Conservation (phyloP, 2,113 vertebrate genomes). For the Carassius auratus region DNA sequence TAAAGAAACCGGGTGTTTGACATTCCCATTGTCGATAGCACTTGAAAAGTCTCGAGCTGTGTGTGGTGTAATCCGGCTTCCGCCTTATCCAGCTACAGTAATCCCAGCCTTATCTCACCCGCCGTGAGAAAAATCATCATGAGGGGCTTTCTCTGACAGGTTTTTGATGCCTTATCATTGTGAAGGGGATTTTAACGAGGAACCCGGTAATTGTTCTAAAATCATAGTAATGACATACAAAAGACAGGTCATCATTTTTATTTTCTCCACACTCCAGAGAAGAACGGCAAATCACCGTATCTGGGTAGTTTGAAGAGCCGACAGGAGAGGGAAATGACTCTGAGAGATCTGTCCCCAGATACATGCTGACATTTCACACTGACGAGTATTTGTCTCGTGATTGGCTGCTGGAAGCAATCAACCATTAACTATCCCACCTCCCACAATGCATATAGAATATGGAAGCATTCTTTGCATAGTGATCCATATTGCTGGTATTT, state of each 20-base stretch:
- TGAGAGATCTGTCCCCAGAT: constrained; percentile 16
- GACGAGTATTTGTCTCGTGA: not conserved
- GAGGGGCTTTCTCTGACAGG: constrained; percentile 25
- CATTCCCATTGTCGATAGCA: not conserved
- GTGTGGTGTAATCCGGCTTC: constrained; percentile 32
- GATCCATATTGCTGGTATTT: not conserved
- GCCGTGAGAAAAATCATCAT: not conserved
- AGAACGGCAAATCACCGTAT: constrained; percentile 4
- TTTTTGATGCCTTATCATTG: constrained; percentile 49
- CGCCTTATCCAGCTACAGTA: constrained; percentile 10
- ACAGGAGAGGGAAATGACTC: not conserved
- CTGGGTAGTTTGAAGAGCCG: no score
- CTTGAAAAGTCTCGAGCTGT: not conserved
- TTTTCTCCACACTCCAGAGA: constrained; percentile 12
- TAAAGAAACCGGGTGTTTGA: constrained; percentile 21
- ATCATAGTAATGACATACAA: constrained; percentile 56
- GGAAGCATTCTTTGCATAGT: not conserved
- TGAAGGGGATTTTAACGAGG: constrained; percentile 39
- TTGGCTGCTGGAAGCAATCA: constrained; percentile 18
- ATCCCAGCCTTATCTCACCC: constrained; percentile 47
- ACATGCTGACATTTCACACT: constrained; percentile 26
- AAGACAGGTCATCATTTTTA: constrained; percentile 32
- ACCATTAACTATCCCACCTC: not conserved
- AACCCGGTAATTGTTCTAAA: constrained; percentile 45
- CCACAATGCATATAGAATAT: not conserved